Conservation (phyloP, 2,113 vertebrate species). For the Mormyrus iriodes region DNA sequence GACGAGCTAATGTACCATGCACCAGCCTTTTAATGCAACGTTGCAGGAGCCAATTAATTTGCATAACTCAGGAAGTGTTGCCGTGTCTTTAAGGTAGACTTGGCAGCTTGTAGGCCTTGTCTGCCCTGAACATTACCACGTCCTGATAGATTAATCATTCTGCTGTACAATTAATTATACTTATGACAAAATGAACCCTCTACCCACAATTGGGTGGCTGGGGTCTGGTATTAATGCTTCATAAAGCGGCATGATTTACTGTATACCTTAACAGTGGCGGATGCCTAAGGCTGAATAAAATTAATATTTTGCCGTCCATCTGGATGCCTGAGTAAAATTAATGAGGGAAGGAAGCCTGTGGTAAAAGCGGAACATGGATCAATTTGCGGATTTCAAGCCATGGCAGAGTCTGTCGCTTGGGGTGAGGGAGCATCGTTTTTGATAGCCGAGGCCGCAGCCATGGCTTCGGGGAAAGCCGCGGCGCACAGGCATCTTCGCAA, state of each 20-base stretch:
- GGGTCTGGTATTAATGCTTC: conserved; percentile 81
- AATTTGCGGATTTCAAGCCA: conserved; percentile 69
- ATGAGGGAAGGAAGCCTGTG: conserved; percentile 87
- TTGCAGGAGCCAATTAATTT: conserved; percentile 99
- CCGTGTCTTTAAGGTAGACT: conserved; percentile 88
- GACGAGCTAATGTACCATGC: conserved; percentile 99
- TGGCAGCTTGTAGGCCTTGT: conserved; percentile 70
- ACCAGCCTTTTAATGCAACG: conserved; percentile 97
- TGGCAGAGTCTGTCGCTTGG: conserved; percentile 32
- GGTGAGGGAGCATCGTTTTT: conserved; percentile 55
- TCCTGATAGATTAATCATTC: conserved; percentile 93
- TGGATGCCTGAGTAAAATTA: conserved; percentile 98
- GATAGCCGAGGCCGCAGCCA: neutral
- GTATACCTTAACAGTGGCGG: conserved; percentile 89
- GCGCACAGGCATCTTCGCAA: neutral
- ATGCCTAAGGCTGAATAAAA: conserved; percentile 97
- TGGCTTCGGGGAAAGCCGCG: conserved; percentile 48
- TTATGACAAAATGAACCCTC: conserved; percentile 93
- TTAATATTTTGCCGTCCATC: conserved; percentile 99
- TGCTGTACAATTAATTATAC: conserved; percentile 97
- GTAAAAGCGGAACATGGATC: conserved; percentile 78
- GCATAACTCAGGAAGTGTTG: conserved; percentile 94
- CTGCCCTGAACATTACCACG: conserved; percentile 61
- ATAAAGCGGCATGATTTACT: conserved; percentile 86
- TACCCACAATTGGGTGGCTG: conserved; percentile 79